These are phyloP conservation scores for Pheosia tremula DNA, from an alignment of 2,888 invertebrate species.

Conservation along the genomic window DNA sequence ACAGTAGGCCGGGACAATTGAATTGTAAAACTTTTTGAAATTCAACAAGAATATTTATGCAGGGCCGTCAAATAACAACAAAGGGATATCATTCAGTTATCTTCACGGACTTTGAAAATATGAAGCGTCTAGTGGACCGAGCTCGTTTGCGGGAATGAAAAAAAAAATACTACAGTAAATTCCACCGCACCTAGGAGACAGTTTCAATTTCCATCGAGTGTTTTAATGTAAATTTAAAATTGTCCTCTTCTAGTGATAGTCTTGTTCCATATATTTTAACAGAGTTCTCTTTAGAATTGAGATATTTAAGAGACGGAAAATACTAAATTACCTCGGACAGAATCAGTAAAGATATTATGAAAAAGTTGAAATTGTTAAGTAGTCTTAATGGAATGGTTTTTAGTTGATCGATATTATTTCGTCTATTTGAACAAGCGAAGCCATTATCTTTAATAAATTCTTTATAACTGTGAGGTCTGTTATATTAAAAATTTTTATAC, in stretches of 20 bases:
- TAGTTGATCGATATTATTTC: neutral
- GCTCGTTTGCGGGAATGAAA: slow-evolving; percentile 32
- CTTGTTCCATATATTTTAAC: neutral
- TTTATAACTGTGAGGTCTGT: slow-evolving; percentile 17
- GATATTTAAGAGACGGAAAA: neutral
- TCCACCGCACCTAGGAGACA: slow-evolving; percentile 9
- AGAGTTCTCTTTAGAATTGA: neutral
- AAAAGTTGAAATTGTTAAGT: neutral
- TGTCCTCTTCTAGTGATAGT: slow-evolving; percentile 10
- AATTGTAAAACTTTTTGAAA: slow-evolving; percentile 41
- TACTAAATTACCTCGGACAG: neutral
- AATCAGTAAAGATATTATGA: neutral
- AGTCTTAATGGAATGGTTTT: neutral
- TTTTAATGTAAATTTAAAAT: slow-evolving; percentile 21
- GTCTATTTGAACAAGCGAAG: slow-evolving; percentile 2
- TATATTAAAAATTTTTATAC: slow-evolving; percentile 10
- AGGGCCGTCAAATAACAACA: slow-evolving; percentile 51
- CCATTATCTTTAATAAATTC: slow-evolving; percentile 19
- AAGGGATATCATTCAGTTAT: slow-evolving; percentile 60
- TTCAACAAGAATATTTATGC: slow-evolving; percentile 42
- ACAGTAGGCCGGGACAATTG: slow-evolving; percentile 29
- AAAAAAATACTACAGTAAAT: slow-evolving; percentile 37
- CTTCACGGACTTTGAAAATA: slow-evolving; percentile 40
- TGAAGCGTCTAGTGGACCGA: slow-evolving; percentile 30
- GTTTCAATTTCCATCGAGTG: slow-evolving; percentile 17